Evolutionary conservation across 1,140 invertebrate species (phyloP), one percentile per base, ranked within the genome.

Genomic region (Zaprionus capensis): DNA sequence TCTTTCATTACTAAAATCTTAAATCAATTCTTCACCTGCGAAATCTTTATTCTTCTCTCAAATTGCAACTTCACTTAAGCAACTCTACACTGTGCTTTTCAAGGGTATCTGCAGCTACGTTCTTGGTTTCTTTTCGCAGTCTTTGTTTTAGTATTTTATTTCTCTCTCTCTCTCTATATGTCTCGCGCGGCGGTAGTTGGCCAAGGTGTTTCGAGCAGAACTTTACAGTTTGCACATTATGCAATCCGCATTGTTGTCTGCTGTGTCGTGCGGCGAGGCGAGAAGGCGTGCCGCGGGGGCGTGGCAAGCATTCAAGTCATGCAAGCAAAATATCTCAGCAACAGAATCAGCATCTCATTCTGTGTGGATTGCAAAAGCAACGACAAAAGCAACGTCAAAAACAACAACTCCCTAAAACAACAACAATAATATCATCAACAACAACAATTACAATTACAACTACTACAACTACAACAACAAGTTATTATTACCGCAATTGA

Each of bases 331-430:
- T 17, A 46, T 46, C 41, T 46, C 41, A 17, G 7, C 41, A 17
- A 64, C 22, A 64, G n/a, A 75, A 75, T 63, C n/a, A 28, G 34
- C 71, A 61, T 38, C 46, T 61, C 56, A 58, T 68, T 51, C 65
- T 26, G 57, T n/a, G 68, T 15, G 55, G 44, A 38, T 73, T 80
- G 76, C 64, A 77, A 71, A 53, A 56, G 74, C 64, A 68, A 17
- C 55, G 24, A 53, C 59, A 62, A 68, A 49, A 65, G 20, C 28
- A 44, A 34, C 65, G 46, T 24, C 69, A 34, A 26, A 26, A 22
- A 64, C 22, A 31, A 64, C 64, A 38, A n/a, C 70, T 31, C 31
- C 31, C 31, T 9, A 11, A 31, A 62, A 36, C 68, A 44, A 38
- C 44, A 22, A n/a, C 64, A 70, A 71, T 46, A 41, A 69, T 56